These are phyloP conservation scores for Canis aureus DNA, from an alignment of 2,113 vertebrate species.

Conservation along the genomic window DNA sequence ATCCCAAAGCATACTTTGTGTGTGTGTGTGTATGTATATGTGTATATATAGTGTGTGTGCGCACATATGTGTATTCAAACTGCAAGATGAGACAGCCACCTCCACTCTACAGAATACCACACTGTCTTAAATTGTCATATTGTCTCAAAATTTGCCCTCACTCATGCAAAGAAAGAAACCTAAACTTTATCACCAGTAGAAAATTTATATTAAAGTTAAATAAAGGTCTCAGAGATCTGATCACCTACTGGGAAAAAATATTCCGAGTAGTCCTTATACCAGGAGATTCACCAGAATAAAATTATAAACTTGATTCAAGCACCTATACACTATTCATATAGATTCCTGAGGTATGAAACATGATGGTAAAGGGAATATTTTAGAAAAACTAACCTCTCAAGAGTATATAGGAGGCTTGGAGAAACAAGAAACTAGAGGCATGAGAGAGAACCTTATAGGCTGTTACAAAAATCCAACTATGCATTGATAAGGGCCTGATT, in stretches of 20 bases:
- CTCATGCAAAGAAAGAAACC: neutral
- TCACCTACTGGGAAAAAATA: neutral
- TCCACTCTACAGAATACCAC: neutral
- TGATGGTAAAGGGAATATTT: neutral
- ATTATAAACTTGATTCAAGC: conserved; percentile 16
- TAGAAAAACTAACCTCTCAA: conserved; percentile 26
- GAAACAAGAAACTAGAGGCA: neutral
- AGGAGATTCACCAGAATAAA: conserved; percentile 28
- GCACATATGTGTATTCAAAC: neutral
- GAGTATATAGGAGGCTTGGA: neutral
- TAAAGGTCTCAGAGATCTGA: neutral
- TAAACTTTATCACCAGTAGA: neutral
- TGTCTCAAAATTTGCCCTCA: conserved; percentile 24
- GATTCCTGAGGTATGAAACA: neutral
- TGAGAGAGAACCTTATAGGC: neutral
- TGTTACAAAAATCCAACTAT: neutral
- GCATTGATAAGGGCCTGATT: neutral
- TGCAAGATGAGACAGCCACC: neutral
- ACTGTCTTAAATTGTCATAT: neutral
- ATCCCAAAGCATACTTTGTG: neutral
- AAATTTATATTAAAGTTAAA: conserved; percentile 47
- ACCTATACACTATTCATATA: neutral
- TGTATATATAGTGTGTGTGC: neutral
- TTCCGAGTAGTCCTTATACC: neutral
- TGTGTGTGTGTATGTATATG: neutral